Base-by-base conservation (phyloP, 2,888 invertebrate genomes). In the Caenorhabditis sp. region DNA sequence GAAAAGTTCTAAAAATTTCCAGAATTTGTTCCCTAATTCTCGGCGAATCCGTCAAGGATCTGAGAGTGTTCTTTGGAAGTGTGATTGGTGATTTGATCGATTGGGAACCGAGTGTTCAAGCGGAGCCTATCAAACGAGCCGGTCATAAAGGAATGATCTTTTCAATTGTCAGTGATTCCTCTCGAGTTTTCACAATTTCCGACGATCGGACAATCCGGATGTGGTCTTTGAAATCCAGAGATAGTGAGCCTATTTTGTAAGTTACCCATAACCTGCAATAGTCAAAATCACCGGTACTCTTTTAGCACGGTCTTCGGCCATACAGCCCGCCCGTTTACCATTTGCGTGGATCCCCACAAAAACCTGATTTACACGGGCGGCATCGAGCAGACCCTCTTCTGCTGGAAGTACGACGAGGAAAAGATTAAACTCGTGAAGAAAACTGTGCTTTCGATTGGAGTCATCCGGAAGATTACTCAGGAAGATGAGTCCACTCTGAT, bases 71-170 rank as follows among this genome's bases (percentile, higher is more conserved):
- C 7, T 65, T 76, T 13, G 76, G 76, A 26, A 71, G 70, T 41
- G 76, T 76, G 1, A 48, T 58, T 17, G 76, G 76, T 22, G 70
- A 70, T 30, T 32, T 76, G 22, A 71, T 76, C 27, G 76, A 76
- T 41, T 70, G 70, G 70, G 15, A 41, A 7, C 59, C 63, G 7
- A 9, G 11, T 2, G 6, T 27, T 15, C 46, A 48, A 7, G 43
- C 17, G 1, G 37, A 45, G 9, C 48, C 53, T 0, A 13, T 32
- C 3, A 46, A 45, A 22, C 20, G 76, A 27, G 53, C 41, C 6
- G 76, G 76, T 0, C 76, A 76, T 20, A 72, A 81, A 66, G 81
- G 81, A 37, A 81, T 81, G 81, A 75, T 81, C 26, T 81, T 81
- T 15, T 61, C 73, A 1, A 65, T 81, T 26, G 56, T 58, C 9